Base-by-base conservation (phyloP, 1,140 invertebrate species). In the Diprion similis region DNA sequence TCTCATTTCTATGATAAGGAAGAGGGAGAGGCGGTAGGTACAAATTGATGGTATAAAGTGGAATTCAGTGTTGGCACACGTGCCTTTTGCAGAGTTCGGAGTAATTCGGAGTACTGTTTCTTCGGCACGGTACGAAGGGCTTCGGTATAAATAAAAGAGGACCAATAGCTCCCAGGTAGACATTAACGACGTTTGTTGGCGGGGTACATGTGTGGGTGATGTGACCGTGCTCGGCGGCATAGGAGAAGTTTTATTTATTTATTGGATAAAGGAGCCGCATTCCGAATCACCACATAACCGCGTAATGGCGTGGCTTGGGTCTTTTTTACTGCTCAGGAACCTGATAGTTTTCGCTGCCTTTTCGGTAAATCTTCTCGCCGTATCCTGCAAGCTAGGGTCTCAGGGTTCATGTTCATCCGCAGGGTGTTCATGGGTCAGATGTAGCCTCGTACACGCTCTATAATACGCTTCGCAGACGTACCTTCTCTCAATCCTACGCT, bases 301-400 rank as follows among this genome's bases (percentile, higher is more conserved):
- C 17, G 66, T 68, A 68, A 68, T 19, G 66, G 66, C 18, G 18
- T 68, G 37, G 37, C 66, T 18, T 45, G 66, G 37, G 66, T 19
- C 37, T 45, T 68, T 68, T 68, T 68, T 68, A 68, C 66, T 11
- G 66, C 66, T 19, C 18, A 45, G 66, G 10, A 45, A 68, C 66
- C 66, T 68, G 66, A 68, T 68, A 68, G 66, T 68, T 68, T 68
- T 68, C 66, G 66, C 66, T 68, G 66, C 66, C 66, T 68, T 68
- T 68, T 68, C 66, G 19, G 66, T 68, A 68, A 68, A 68, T 68
- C 66, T 68, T 68, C 66, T 45, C 6, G 8, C 37, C 51, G 11
- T 59, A 59, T 59, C 51, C 24, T 37, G 24, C 51, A 59, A 59
- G 51, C 24, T 6, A 6, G 51, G 51, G 51, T 59, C 24, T 37